These are phyloP conservation scores for Thymelicus acteon DNA, from an alignment of 2,888 invertebrate genomes.

Conservation along the genomic window DNA sequence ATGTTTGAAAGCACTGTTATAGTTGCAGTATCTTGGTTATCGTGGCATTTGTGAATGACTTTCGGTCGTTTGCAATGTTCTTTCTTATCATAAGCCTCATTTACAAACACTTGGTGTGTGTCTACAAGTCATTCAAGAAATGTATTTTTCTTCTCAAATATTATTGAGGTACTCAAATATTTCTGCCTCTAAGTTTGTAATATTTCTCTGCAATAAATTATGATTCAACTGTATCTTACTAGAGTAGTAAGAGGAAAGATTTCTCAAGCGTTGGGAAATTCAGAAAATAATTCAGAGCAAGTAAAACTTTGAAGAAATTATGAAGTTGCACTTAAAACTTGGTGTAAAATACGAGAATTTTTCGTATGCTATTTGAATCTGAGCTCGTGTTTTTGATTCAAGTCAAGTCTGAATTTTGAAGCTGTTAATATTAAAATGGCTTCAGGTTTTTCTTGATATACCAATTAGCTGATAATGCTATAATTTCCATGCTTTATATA, in stretches of 20 bases:
- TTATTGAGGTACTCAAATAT: neutral
- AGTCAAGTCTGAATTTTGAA: neutral
- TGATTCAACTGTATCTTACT: slow-evolving; percentile 26
- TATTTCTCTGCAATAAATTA: slow-evolving; percentile 22
- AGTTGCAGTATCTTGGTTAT: too few relatives aligned
- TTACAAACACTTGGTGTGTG: too few relatives aligned
- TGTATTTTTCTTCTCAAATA: neutral
- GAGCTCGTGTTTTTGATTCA: neutral
- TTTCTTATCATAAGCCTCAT: too few relatives aligned
- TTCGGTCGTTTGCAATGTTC: too few relatives aligned
- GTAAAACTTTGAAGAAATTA: slow-evolving; percentile 31
- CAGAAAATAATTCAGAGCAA: slow-evolving; percentile 12
- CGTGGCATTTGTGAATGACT: too few relatives aligned
- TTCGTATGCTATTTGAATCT: neutral
- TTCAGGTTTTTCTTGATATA: neutral
- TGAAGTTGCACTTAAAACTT: slow-evolving; percentile 12
- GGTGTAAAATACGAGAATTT: slow-evolving; percentile 6
- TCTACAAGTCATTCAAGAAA: too few relatives aligned
- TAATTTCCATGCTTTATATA: too few relatives aligned
- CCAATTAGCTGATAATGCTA: neutral
- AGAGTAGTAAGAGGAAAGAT: slow-evolving; percentile 6
- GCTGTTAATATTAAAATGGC: neutral
- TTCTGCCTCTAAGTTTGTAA: neutral
- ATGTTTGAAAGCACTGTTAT: too few relatives aligned
- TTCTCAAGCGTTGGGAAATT: slow-evolving; percentile 21